Evolutionary conservation across 2,797 vertebrate species (phyloP).

Genomic region (Meriones psammophilus): DNA sequence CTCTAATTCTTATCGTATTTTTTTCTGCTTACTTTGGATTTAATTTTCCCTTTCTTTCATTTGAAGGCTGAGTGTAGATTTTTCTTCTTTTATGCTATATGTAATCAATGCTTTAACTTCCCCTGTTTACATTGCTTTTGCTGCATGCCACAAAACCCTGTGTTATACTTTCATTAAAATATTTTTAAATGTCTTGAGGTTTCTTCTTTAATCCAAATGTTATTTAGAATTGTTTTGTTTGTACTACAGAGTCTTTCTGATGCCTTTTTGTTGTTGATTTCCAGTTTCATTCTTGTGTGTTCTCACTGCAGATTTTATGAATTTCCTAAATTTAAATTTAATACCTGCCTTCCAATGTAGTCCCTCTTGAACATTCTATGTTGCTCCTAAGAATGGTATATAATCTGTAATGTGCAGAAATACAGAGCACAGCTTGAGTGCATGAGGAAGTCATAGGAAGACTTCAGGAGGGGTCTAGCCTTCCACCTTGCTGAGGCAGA

Average conservation of each 20-base stretch:
- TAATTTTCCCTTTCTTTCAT: background rate
- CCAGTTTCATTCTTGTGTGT: background rate
- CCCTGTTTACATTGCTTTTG: background rate
- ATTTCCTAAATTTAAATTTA: background rate
- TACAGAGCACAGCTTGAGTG: background rate
- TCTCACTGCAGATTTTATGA: background rate
- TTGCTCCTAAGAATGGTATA: background rate
- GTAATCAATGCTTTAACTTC: background rate
- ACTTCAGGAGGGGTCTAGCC: background rate
- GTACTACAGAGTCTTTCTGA: background rate
- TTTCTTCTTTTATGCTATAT: background rate
- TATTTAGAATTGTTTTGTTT: conserved; percentile 5
- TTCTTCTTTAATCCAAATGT: background rate
- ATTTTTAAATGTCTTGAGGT: background rate
- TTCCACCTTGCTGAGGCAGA: background rate
- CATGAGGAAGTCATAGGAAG: background rate
- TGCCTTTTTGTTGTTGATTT: background rate
- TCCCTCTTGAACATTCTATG: background rate
- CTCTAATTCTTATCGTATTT: background rate
- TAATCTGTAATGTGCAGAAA: background rate
- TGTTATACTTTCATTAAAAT: background rate
- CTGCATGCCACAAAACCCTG: background rate
- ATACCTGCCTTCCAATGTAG: background rate
- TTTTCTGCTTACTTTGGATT: background rate
- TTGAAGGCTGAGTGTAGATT: background rate